Percentiles rank a stretch among this genome's conserved stretches.
phyloP scores from a whole-genome alignment of 2,888 invertebrate genomes.

The Omphaloscelis lunosa region DNA sequence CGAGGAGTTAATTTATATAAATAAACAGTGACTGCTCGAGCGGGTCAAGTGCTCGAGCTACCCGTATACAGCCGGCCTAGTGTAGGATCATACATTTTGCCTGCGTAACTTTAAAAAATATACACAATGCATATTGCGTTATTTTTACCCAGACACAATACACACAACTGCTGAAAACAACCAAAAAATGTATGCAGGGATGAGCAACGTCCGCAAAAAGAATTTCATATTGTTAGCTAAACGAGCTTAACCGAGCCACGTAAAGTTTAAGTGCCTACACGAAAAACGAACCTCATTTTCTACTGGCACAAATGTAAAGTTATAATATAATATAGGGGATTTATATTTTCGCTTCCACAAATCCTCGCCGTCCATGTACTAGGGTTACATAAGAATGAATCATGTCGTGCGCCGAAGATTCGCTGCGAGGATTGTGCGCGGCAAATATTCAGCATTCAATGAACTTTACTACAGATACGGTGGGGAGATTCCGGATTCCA shows the following conservation, averaged over 20 bases:
- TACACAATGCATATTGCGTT: background rate
- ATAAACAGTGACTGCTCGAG: background rate
- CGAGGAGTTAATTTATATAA: background rate
- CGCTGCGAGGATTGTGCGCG: constrained; percentile 22
- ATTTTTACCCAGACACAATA: background rate
- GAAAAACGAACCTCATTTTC: constrained; percentile 35
- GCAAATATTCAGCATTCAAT: constrained; percentile 50
- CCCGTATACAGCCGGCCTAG: background rate
- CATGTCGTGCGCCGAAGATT: constrained; percentile 45
- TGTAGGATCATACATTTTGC: background rate
- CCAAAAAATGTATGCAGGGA: constrained; percentile 17
- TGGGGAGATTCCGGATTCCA: constrained; percentile 39
- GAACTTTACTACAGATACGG: constrained; percentile 33
- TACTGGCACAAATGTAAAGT: constrained; percentile 38
- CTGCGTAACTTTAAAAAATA: background rate
- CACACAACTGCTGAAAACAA: constrained; percentile 8
- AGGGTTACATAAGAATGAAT: constrained; percentile 56
- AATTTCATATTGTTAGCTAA: constrained; percentile 27
- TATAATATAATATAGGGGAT: constrained; percentile 54
- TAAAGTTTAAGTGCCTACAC: constrained; percentile 12
- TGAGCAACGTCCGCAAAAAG: constrained; percentile 19
- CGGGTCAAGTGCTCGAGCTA: background rate
- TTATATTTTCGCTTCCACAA: constrained; percentile 50
- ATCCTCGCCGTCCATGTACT: constrained; percentile 44
- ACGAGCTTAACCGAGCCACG: constrained; percentile 18